Conservation (phyloP, 2,113 vertebrate species). For the Sander vitreus region DNA sequence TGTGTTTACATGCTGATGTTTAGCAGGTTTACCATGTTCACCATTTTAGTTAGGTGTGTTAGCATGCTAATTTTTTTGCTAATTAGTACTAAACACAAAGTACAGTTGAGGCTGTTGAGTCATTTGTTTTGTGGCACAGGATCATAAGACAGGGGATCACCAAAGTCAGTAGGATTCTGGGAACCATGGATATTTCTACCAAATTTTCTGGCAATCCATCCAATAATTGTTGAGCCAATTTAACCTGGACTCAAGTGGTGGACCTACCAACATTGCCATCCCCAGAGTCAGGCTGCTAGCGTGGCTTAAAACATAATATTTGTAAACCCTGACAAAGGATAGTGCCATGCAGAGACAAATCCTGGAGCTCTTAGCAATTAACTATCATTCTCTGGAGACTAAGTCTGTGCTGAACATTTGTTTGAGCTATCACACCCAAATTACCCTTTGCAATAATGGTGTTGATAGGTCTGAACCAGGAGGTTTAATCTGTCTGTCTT, state of each 20-base stretch:
- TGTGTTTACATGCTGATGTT: too few relatives aligned
- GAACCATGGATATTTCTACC: not conserved
- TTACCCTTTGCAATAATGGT: constrained; percentile 29
- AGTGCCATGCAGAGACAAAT: constrained; percentile 9
- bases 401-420: constrained; percentile 29
- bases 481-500: constrained; percentile 10
- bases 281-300: not conserved
- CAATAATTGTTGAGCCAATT: not conserved
- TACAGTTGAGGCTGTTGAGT: too few relatives aligned
- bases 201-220: not conserved
- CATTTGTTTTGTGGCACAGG: not conserved
- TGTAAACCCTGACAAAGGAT: not conserved
- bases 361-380: constrained; percentile 31
- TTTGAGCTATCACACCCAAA: constrained; percentile 37
- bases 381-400: constrained; percentile 15
- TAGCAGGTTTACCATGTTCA: too few relatives aligned
- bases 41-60: too few relatives aligned
- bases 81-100: too few relatives aligned
- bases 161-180: not conserved
- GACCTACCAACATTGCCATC: not conserved
- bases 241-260: not conserved
- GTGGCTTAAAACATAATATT: not conserved
- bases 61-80: too few relatives aligned
- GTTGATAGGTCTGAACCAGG: not conserved
- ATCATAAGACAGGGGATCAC: not conserved